Conservation (phyloP, 1,140 invertebrate genomes). For the Scaptomyza pallida region DNA sequence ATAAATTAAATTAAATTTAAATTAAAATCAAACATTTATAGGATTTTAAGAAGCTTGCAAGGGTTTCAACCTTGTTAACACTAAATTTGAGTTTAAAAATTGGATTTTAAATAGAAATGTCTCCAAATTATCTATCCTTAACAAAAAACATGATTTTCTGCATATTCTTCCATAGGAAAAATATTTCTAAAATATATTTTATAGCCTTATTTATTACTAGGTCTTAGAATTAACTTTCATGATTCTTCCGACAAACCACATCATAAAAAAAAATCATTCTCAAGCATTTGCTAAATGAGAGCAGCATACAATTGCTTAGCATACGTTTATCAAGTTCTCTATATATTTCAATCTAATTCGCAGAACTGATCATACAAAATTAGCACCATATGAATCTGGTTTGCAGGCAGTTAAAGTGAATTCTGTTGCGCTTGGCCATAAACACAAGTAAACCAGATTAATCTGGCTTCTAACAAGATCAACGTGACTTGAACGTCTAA, state of each 20-base stretch:
- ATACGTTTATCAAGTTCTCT: not conserved
- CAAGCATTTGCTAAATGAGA: conserved; percentile 50
- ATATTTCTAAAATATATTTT: no score
- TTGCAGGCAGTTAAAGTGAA: conserved; percentile 7
- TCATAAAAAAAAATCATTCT: not conserved
- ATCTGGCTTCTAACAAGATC: conserved; percentile 29
- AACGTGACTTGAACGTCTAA: conserved; percentile 6
- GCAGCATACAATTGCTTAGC: conserved; percentile 65
- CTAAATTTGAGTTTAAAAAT: no score
- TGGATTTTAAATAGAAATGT: no score
- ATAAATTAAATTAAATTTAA: no score
- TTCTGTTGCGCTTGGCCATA: conserved; percentile 11
- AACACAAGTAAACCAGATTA: not conserved
- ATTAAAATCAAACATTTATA: no score
- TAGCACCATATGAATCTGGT: conserved; percentile 54
- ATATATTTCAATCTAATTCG: not conserved
- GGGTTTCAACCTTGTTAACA: no score
- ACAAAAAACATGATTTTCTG: no score
- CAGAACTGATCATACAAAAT: conserved; percentile 53
- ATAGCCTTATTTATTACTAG: no score
- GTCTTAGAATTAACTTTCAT: not conserved
- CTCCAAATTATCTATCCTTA: no score
- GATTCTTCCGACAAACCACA: not conserved
- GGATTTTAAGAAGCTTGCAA: no score
- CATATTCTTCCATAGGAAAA: no score